Evolutionary conservation across 2,113 vertebrate genomes (phyloP).

Genomic region (mouse (Mus musculus)): DNA sequence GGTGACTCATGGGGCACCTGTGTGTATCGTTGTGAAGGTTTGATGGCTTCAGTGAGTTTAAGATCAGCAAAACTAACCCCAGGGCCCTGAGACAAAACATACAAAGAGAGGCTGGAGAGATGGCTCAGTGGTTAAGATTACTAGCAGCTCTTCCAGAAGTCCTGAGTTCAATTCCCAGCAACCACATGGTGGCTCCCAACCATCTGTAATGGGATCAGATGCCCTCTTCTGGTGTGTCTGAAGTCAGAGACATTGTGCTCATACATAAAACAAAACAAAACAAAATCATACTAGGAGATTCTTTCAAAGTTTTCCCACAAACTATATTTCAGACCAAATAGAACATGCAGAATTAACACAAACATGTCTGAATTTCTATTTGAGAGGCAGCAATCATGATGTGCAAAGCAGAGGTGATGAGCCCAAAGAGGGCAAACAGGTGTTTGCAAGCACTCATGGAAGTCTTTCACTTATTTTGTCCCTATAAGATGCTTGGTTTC

Average conservation of each 20-base stretch:
- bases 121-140: too few relatives aligned
- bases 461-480: slow-evolving; percentile 51
- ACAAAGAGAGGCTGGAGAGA: background rate
- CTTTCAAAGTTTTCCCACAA: slow-evolving; percentile 48
- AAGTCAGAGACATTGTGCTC: too few relatives aligned
- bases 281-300: slow-evolving; percentile 1
- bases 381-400: background rate
- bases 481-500: slow-evolving; percentile 39
- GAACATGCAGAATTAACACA: background rate
- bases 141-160: too few relatives aligned
- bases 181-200: too few relatives aligned
- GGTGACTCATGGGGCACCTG: background rate
- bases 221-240: too few relatives aligned
- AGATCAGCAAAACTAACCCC: background rate
- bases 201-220: too few relatives aligned
- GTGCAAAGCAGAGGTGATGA: slow-evolving; percentile 27
- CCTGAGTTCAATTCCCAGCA: too few relatives aligned
- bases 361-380: background rate
- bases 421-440: background rate
- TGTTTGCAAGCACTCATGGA: background rate
- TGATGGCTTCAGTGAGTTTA: background rate
- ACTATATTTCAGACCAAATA: background rate
- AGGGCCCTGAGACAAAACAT: background rate
- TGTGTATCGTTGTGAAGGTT: background rate
- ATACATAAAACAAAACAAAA: too few relatives aligned